Percentiles rank a stretch among this genome's conserved stretches.
phyloP scores from a whole-genome alignment of 1,140 invertebrate genomes.

The Steinernema feltiae region DNA sequence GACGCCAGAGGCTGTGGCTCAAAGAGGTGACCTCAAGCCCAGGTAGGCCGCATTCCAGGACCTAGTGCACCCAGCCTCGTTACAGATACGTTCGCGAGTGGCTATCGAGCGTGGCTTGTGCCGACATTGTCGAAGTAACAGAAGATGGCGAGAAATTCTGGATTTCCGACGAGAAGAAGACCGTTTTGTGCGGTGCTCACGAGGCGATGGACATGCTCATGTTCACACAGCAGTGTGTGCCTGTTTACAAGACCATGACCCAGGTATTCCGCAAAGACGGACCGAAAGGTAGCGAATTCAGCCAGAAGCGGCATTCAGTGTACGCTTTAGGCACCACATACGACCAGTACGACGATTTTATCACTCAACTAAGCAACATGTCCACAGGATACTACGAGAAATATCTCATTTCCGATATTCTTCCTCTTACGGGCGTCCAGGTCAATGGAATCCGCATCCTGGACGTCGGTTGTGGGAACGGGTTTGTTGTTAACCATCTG shows the following conservation, averaged over 20 bases:
- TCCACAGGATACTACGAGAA: constrained; percentile 35
- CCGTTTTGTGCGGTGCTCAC: neutral
- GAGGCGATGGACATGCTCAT: constrained; percentile 14
- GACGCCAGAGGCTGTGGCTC: neutral
- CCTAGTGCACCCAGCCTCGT: neutral
- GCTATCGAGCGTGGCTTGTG: neutral
- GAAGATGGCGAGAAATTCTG: neutral
- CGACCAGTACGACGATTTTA: constrained; percentile 27
- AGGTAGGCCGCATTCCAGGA: neutral
- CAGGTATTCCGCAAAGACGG: constrained; percentile 33
- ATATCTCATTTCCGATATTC: constrained; percentile 17
- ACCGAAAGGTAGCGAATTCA: constrained; percentile 27
- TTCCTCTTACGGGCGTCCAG: neutral
- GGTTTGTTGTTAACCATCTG: constrained; percentile 3
- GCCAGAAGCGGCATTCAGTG: neutral
- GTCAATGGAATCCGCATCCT: neutral
- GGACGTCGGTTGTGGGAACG: neutral
- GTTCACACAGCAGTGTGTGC: constrained; percentile 6
- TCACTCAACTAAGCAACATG: constrained; percentile 22
- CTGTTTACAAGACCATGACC: constrained; percentile 24
- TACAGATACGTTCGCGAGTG: neutral
- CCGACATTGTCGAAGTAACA: neutral
- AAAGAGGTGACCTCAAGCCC: neutral
- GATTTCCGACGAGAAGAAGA: constrained; percentile 1
- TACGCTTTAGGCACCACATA: constrained; percentile 34